A percentile compares a stretch with the other conserved stretches of the same genome.
Evolutionary conservation across 2,113 vertebrate genomes (phyloP).

Genomic region (Zeus faber): DNA sequence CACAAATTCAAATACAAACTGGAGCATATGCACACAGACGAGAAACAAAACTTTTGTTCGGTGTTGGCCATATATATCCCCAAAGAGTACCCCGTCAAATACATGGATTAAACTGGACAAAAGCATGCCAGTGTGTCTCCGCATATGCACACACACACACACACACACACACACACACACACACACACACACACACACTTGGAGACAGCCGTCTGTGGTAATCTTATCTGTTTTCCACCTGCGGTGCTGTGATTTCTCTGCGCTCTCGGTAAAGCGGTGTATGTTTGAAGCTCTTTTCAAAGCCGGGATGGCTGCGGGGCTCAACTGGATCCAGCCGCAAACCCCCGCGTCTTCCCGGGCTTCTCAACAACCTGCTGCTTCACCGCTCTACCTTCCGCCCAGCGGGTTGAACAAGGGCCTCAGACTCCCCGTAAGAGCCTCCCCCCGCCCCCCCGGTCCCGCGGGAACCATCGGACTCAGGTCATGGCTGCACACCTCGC

Average conservation of each 20-base stretch:
- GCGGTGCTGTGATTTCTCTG: slow-evolving; percentile 28
- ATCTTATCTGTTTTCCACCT: slow-evolving; percentile 14
- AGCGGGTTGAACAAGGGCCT: too few species aligned
- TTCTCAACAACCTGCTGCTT: background rate
- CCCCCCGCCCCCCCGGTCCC: too few species aligned
- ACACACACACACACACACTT: slow-evolving; percentile 1
- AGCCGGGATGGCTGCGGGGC: slow-evolving; percentile 29
- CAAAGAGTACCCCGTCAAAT: too few species aligned
- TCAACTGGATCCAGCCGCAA: slow-evolving; percentile 33
- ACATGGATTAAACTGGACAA: too few species aligned
- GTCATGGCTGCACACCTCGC: too few species aligned
- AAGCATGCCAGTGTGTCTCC: too few species aligned
- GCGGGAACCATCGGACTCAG: background rate
- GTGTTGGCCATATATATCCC: background rate
- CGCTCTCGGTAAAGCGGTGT: slow-evolving; percentile 25
- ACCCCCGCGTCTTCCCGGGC: slow-evolving; percentile 11
- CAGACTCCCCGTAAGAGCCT: background rate
- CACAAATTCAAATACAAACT: background rate
- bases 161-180: background rate
- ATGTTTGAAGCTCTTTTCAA: slow-evolving; percentile 46
- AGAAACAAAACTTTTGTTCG: background rate
- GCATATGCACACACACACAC: background rate
- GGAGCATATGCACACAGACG: background rate
- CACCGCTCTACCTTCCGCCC: too few species aligned
- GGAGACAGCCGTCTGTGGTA: slow-evolving; percentile 13